Evolutionary conservation across 2,113 vertebrate species (phyloP).

Genomic region (Pluvialis apricaria): DNA sequence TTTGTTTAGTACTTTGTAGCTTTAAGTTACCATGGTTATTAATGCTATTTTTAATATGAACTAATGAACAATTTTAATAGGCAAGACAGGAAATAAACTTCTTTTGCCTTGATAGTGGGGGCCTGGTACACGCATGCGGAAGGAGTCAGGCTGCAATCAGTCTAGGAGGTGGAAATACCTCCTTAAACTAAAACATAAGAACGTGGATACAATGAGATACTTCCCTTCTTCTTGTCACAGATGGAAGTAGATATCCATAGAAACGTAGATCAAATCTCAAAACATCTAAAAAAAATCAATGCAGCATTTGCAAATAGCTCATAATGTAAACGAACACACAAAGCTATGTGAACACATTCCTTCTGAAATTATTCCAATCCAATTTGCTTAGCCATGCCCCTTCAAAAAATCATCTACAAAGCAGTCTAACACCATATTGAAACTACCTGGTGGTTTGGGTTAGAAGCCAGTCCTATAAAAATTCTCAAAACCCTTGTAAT

Average conservation of each 20-base stretch:
- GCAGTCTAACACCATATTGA: neutral
- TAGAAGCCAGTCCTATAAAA: neutral
- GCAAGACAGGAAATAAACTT: neutral
- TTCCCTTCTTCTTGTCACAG: neutral
- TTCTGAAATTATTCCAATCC: neutral
- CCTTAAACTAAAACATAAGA: neutral
- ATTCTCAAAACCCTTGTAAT: neutral
- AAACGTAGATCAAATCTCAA: neutral
- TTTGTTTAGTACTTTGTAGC: neutral
- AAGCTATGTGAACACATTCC: neutral
- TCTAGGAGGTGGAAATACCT: neutral
- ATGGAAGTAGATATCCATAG: neutral
- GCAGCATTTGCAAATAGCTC: neutral
- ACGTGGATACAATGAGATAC: neutral
- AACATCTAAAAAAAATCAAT: neutral
- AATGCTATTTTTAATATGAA: neutral
- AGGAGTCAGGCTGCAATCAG: neutral
- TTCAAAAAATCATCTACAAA: neutral
- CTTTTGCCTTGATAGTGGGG: neutral
- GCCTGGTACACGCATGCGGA: neutral
- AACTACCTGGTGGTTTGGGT: neutral
- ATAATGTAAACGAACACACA: neutral
- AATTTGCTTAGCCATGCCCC: neutral
- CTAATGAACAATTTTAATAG: neutral
- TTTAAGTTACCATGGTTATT: neutral